These are phyloP conservation scores for Pristionchus fissidentatus DNA, from an alignment of 2,888 invertebrate genomes.

Conservation along the genomic window DNA sequence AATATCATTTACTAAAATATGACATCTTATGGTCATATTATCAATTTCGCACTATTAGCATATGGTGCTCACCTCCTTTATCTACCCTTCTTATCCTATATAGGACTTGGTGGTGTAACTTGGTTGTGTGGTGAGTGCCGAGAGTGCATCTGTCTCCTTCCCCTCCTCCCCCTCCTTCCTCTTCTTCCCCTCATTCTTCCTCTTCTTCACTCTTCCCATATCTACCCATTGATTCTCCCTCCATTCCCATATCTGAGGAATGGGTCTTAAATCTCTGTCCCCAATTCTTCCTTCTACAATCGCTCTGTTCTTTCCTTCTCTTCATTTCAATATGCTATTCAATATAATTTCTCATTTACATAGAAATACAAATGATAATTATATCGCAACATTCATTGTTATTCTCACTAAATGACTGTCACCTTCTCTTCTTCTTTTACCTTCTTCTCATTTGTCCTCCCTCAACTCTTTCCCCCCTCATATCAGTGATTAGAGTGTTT, in stretches of 20 bases:
- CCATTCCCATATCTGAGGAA: conserved; percentile 3
- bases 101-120: conserved; percentile 10
- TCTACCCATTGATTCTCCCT: neutral
- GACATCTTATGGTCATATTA: no score
- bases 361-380: neutral
- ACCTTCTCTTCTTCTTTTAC: no score
- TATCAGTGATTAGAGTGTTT: conserved; percentile 28
- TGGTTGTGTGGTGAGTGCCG: conserved; percentile 34
- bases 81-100: neutral
- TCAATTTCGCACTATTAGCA: no score
- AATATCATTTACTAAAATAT: no score
- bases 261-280: neutral
- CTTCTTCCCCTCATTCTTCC: neutral
- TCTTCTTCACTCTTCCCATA: neutral
- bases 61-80: neutral
- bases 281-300: conserved; percentile 31
- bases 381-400: no score
- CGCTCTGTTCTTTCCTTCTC: neutral
- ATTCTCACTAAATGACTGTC: no score
- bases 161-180: neutral
- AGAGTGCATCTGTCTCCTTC: conserved; percentile 22
- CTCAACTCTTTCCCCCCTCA: neutral
- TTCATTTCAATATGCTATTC: neutral
- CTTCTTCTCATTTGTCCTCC: neutral
- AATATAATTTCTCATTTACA: neutral